These are phyloP conservation scores for Lerista edwardsae DNA, from an alignment of 2,797 vertebrate species.

Conservation along the genomic window DNA sequence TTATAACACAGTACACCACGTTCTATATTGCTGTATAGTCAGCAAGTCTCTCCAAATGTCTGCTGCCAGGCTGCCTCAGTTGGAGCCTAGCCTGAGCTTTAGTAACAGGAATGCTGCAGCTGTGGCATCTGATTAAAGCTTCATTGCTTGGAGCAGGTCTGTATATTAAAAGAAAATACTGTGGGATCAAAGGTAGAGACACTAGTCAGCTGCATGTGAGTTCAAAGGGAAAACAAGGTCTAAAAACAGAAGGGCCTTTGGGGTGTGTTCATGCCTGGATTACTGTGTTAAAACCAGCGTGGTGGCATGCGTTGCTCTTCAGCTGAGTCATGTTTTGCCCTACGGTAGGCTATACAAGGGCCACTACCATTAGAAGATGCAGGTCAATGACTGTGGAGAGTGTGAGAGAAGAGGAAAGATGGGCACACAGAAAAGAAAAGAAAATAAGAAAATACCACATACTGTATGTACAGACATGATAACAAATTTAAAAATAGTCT, in stretches of 20 bases:
- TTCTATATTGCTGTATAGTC: neutral
- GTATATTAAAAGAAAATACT: conserved; percentile 7
- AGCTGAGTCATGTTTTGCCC: neutral
- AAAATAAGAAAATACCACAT: neutral
- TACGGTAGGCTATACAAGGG: no score
- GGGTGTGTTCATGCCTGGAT: neutral
- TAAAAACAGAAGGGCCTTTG: neutral
- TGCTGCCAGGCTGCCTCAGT: conserved; percentile 1
- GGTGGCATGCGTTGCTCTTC: neutral
- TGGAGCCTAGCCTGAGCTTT: neutral
- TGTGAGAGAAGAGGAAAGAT: neutral
- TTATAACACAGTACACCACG: conserved; percentile 1
- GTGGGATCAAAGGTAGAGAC: conserved; percentile 6
- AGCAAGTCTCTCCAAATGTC: conserved; percentile 1
- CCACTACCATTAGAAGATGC: neutral
- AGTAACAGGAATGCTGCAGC: neutral
- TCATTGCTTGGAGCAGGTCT: conserved; percentile 15
- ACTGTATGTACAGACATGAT: neutral
- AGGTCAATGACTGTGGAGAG: neutral
- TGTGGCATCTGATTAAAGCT: neutral
- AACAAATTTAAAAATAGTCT: no score
- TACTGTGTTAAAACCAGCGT: neutral
- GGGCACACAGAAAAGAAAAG: neutral
- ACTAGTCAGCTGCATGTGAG: neutral
- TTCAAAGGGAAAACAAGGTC: conserved; percentile 14